Conservation (phyloP, 1,140 invertebrate genomes). For the Sarcophaga peregrina region DNA sequence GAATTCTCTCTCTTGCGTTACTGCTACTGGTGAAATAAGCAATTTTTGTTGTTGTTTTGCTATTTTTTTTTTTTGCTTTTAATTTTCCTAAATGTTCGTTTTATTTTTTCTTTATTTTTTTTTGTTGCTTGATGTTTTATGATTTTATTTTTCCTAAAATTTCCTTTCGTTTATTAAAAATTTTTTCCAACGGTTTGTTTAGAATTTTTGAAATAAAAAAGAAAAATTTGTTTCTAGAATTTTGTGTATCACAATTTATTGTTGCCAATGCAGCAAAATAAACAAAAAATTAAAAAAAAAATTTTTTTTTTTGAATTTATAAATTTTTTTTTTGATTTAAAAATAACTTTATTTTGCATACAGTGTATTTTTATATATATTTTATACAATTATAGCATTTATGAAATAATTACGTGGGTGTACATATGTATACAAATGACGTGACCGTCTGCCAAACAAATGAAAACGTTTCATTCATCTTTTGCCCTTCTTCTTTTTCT, state of each 20-base stretch:
- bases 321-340: not conserved
- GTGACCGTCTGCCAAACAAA: not conserved
- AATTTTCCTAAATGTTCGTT: not conserved
- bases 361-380: not conserved
- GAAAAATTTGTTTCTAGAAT: too few relatives aligned
- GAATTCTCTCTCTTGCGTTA: not conserved
- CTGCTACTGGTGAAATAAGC: too few relatives aligned
- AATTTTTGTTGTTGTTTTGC: not conserved
- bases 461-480: constrained; percentile 30
- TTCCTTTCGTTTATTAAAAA: too few relatives aligned
- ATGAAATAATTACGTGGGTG: not conserved
- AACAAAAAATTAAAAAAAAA: too few relatives aligned
- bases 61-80: not conserved
- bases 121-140: too few relatives aligned
- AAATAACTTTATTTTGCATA: constrained; percentile 4
- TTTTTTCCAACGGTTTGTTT: too few relatives aligned
- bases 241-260: too few relatives aligned
- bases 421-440: not conserved
- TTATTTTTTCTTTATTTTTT: too few relatives aligned
- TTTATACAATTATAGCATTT: not conserved
- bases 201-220: too few relatives aligned
- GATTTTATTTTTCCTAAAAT: too few relatives aligned
- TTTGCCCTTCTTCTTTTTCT: constrained; percentile 80
- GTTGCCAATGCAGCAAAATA: too few relatives aligned
- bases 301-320: not conserved